Conservation (phyloP, 2,113 vertebrate genomes). For the Bujurquina vittata region DNA sequence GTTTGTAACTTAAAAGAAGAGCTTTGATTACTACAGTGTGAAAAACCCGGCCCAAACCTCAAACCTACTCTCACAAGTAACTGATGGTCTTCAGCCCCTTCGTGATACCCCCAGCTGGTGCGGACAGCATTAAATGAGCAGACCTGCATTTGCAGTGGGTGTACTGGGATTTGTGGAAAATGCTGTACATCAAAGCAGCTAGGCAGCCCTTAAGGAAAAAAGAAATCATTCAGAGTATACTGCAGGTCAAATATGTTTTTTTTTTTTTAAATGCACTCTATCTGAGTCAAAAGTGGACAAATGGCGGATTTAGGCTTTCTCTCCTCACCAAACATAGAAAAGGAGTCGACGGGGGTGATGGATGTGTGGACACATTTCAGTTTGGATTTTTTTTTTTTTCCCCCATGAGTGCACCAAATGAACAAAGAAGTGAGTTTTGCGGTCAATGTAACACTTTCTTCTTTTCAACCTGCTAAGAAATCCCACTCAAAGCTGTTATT, state of each 20-base stretch:
- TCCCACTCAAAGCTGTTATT: not conserved
- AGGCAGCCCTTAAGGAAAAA: not conserved
- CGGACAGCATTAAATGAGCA: constrained; percentile 10
- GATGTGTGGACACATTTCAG: not conserved
- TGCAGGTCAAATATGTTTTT: not conserved
- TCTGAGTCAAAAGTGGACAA: not conserved
- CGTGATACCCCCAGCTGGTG: constrained; percentile 5
- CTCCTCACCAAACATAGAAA: not conserved
- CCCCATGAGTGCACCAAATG: not conserved
- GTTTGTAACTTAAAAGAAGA: not conserved
- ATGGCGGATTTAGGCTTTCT: not conserved
- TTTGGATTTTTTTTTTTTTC: not conserved
- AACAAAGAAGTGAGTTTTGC: not conserved
- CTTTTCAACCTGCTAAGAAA: not conserved
- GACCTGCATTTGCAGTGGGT: not conserved
- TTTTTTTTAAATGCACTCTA: not conserved
- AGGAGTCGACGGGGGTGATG: not conserved
- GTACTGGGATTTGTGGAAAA: constrained; percentile 9
- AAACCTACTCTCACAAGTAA: not conserved
- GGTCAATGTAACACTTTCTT: not conserved
- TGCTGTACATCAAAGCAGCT: not conserved
- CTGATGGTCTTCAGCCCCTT: not conserved
- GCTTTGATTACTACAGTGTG: constrained; percentile 7
- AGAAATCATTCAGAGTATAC: not conserved
- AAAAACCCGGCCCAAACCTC: not conserved